A percentile compares a stretch with the other conserved stretches of the same genome.
Evolutionary conservation across 2,797 vertebrate genomes (phyloP).

Genomic region (Platyrinchus mystaceus): DNA sequence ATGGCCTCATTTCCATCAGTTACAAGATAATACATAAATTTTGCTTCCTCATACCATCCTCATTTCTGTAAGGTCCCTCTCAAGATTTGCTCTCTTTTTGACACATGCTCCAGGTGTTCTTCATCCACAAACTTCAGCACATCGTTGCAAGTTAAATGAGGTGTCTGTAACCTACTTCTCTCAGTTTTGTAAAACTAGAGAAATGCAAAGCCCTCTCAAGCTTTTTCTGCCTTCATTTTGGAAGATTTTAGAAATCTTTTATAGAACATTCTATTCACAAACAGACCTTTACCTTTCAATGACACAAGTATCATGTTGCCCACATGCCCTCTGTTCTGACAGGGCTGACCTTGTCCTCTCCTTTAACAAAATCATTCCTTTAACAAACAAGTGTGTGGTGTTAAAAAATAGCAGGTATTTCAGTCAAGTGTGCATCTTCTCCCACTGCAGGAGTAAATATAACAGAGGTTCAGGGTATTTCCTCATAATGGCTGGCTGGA

Average conservation of each 20-base stretch:
- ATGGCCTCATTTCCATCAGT: slow-evolving; percentile 1
- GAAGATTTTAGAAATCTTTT: neutral
- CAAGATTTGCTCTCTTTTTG: neutral
- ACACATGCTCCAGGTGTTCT: slow-evolving; percentile 3
- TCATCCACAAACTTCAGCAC: slow-evolving; percentile 7
- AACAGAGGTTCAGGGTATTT: neutral
- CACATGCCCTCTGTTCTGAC: neutral
- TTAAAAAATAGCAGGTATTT: neutral
- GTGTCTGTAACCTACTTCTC: neutral
- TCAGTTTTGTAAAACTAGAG: neutral
- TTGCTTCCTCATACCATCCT: neutral
- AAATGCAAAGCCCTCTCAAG: neutral
- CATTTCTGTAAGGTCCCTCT: neutral
- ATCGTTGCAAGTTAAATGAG: neutral
- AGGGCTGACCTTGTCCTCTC: neutral
- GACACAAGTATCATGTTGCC: neutral
- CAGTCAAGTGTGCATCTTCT: neutral
- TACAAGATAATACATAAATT: neutral
- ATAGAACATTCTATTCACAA: neutral
- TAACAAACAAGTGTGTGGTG: neutral
- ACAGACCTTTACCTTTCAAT: neutral
- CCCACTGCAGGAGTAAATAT: neutral
- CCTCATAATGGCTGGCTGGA: neutral
- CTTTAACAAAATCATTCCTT: neutral
- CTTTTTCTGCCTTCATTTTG: neutral